phyloP scores from a whole-genome alignment of 1,140 invertebrate species.

The Cotesia vestalis region DNA sequence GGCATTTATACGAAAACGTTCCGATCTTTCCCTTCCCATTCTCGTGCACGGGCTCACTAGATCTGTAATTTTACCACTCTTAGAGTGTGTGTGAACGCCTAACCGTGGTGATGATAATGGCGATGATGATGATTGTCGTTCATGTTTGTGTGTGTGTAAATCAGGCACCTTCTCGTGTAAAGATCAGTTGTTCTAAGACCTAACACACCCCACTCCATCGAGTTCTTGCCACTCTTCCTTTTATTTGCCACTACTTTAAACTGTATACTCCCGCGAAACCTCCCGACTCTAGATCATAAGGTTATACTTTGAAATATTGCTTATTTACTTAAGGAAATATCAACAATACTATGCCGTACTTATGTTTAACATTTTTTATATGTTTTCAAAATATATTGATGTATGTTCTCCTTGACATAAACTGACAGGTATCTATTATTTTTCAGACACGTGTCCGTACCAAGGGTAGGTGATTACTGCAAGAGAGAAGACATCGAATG shows the following conservation, averaged over 20 bases:
- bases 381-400: too few relatives aligned
- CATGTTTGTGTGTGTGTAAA: conserved; percentile 3
- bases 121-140: conserved; percentile 18
- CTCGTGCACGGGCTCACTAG: conserved; percentile 27
- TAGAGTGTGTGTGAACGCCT: background rate
- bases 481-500: too few relatives aligned
- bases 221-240: background rate
- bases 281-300: too few relatives aligned
- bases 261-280: background rate
- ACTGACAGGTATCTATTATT: too few relatives aligned
- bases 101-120: background rate
- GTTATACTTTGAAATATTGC: too few relatives aligned
- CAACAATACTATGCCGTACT: background rate
- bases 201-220: conserved; percentile 13
- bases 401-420: too few relatives aligned
- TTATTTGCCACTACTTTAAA: background rate
- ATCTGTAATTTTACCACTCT: too few relatives aligned
- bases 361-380: conserved; percentile 2
- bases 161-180: background rate
- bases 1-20: conserved; percentile 62
- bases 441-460: too few relatives aligned
- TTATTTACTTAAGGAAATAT: too few relatives aligned
- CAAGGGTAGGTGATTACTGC: too few relatives aligned
- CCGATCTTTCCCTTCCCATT: conserved; percentile 60
- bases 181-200: conserved; percentile 10